These are phyloP conservation scores for Helicorthomorpha holstii DNA, from an alignment of 1,140 invertebrate genomes.

Conservation along the genomic window DNA sequence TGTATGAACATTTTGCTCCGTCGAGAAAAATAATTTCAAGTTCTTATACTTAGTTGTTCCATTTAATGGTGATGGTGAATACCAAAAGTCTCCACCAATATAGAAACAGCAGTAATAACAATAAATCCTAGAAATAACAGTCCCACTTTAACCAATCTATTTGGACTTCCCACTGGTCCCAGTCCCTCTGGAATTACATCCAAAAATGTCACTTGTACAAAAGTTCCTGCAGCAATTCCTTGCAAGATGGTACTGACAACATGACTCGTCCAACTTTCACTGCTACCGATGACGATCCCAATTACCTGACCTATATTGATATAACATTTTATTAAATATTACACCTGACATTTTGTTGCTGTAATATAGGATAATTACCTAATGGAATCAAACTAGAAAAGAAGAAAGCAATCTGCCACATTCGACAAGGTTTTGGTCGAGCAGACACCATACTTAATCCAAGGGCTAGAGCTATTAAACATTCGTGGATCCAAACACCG, in stretches of 20 bases:
- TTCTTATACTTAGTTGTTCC: no score
- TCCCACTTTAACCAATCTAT: slow-evolving; percentile 15
- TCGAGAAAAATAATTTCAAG: no score
- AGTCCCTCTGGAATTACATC: slow-evolving; percentile 25
- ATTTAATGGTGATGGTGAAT: no score
- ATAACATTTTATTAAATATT: no score
- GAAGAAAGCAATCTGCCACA: slow-evolving; percentile 19
- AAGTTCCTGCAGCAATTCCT: slow-evolving; percentile 27
- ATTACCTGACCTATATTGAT: slow-evolving; percentile 24
- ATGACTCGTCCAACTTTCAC: slow-evolving; percentile 8
- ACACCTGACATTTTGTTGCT: no score
- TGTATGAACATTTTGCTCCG: no score
- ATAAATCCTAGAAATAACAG: slow-evolving; percentile 18
- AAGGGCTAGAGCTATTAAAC: slow-evolving; percentile 26
- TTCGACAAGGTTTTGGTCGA: slow-evolving; percentile 13
- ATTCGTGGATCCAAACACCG: slow-evolving; percentile 27
- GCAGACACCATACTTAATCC: slow-evolving; percentile 24
- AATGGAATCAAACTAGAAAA: slow-evolving; percentile 23
- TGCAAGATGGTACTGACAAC: slow-evolving; percentile 22
- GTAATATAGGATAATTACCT: no score
- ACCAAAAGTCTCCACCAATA: no score
- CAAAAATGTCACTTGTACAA: slow-evolving; percentile 28
- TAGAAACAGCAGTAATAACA: slow-evolving; percentile 8
- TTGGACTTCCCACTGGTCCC: not conserved
- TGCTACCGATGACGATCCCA: slow-evolving; percentile 20